Conservation (phyloP, 2,888 invertebrate genomes). For the Cistogaster globosa region DNA sequence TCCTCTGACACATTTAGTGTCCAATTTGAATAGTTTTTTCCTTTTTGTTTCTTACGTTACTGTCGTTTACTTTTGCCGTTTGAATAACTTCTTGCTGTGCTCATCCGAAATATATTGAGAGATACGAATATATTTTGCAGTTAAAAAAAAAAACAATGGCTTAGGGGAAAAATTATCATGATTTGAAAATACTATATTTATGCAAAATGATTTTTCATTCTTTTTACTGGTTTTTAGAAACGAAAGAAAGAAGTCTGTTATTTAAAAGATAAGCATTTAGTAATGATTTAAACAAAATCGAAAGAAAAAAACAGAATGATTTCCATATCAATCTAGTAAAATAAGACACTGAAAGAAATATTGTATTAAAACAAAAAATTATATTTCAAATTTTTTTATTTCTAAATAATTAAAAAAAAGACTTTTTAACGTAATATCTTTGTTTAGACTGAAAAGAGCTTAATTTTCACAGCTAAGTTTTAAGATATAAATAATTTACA, state of each 20-base stretch:
- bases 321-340: constrained; percentile 40
- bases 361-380: not conserved
- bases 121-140: constrained; percentile 21
- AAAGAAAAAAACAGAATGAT: constrained; percentile 5
- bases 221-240: constrained; percentile 23
- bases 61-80: constrained; percentile 38
- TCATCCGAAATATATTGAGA: constrained; percentile 50
- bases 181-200: constrained; percentile 66
- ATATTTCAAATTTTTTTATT: not conserved
- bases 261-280: constrained; percentile 46
- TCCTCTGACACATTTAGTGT: constrained; percentile 79
- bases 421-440: no score
- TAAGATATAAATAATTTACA: no score
- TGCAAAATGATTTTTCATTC: constrained; percentile 58
- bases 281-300: constrained; percentile 29
- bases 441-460: no score
- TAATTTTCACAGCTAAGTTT: no score
- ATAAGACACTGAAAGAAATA: constrained; percentile 21
- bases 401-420: not conserved
- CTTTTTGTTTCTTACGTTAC: constrained; percentile 27
- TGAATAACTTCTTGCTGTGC: constrained; percentile 37
- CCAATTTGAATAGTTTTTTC: constrained; percentile 76
- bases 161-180: constrained; percentile 63
- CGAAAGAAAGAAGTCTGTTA: constrained; percentile 48
- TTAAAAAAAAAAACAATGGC: constrained; percentile 61